Evolutionary conservation across 2,113 vertebrate species (phyloP), one percentile per base, ranked within the genome.

Genomic region (Cololabis saira): DNA sequence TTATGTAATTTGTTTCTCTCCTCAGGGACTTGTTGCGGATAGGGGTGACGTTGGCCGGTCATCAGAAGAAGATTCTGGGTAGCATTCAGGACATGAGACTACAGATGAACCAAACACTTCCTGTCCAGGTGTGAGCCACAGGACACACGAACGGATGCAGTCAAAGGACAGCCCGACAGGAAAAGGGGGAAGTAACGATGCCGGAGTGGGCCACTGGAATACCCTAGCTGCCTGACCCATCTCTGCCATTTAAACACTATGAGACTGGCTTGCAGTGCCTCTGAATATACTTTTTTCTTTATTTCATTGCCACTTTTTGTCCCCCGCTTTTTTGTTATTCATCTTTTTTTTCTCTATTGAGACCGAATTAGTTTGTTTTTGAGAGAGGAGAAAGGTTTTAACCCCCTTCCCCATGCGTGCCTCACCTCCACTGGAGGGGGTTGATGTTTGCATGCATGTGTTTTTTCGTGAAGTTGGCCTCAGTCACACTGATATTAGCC

Each of bases 1-100:
- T 80, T 24, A 76, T 66, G 64, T 70, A 47, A 80, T 51, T 62
- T 8, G 52, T 67, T 16, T 76, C 43, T 3, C 37, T 19, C 14
- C 72, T 16, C 92, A 99, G 98, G 87, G 98, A 99, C 88, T 90
- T 99, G 83, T 94, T 99, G 84, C 95, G 98, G 92, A 98, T 99
- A 91, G 97, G 98, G 19, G 98, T 99, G 82, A 99, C 97, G 13
- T 85, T 99, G 91, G 98, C 97, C 1, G 98, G 98, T 51, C 98
- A 99, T 89, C 98, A 99, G 92, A 99, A 99, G 93, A 99, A 99
- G 92, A 98, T 99, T 75, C 93, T 99, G 21, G 95, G 96, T 92
- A 98, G 98, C 90, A 98, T 99, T 94, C 97, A 98, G 93, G 97
- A 98, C 92, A 99, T 99, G 97, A 93, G 97, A 91, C 92, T 98